phyloP scores from a whole-genome alignment of 2,797 vertebrate species.

The Malacoctenus gilli region DNA sequence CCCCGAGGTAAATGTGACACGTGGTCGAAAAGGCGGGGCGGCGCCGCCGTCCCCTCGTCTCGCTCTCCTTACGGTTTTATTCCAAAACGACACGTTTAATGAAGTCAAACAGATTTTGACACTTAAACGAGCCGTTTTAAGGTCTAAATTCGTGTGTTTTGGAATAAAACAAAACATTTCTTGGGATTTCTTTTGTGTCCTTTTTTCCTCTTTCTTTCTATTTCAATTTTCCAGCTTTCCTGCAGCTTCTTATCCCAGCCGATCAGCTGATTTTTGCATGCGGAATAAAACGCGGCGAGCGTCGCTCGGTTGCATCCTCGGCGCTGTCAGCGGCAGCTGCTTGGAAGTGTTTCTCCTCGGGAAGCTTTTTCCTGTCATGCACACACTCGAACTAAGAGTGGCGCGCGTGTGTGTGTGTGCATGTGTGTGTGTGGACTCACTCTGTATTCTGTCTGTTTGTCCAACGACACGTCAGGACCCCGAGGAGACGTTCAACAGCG shows the following conservation, averaged over 20 bases:
- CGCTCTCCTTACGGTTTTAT: conserved; percentile 27
- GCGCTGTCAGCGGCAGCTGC: conserved; percentile 74
- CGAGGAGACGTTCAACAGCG: conserved; percentile 55
- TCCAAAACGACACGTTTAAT: conserved; percentile 12
- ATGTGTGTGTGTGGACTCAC: conserved; percentile 4
- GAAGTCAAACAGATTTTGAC: background rate
- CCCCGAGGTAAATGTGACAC: conserved; percentile 76
- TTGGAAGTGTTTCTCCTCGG: conserved; percentile 42
- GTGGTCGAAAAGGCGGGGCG: conserved; percentile 5
- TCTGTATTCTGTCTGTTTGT: conserved; percentile 33
- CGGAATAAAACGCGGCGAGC: conserved; percentile 3
- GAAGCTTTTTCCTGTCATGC: conserved; percentile 15
- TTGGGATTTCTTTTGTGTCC: background rate
- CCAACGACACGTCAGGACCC: conserved; percentile 64
- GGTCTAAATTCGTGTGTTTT: conserved; percentile 8
- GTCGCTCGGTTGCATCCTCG: conserved; percentile 15
- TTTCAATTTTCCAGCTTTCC: conserved; percentile 6
- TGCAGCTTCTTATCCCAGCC: background rate
- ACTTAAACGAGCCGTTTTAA: too few relatives aligned
- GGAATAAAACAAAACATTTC: conserved; percentile 27
- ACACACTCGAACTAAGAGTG: background rate
- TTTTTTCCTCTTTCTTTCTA: background rate
- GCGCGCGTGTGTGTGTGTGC: conserved; percentile 5
- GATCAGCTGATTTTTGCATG: conserved; percentile 16
- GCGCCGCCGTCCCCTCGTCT: background rate